Evolutionary conservation across 2,888 invertebrate genomes (phyloP).

Genomic region (Folsomia manolachei): DNA sequence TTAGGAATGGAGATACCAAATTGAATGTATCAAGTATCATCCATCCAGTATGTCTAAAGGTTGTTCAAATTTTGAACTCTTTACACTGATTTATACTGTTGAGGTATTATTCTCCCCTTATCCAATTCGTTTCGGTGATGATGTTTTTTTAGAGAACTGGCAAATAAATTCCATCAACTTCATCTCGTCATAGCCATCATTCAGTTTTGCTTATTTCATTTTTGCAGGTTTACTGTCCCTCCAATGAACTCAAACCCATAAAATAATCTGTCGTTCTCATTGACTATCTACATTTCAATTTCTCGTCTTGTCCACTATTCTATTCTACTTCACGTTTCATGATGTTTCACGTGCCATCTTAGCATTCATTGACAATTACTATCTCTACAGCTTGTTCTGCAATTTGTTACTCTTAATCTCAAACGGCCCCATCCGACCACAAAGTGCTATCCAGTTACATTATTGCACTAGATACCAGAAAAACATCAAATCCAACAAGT

Average conservation of each 20-base stretch:
- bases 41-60: not conserved
- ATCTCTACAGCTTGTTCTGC: too few relatives aligned
- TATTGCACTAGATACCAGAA: not conserved
- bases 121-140: too few relatives aligned
- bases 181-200: not conserved
- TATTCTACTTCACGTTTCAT: too few relatives aligned
- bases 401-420: not conserved
- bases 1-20: not conserved
- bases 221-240: not conserved
- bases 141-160: too few relatives aligned
- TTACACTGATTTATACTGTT: not conserved
- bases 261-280: conserved; percentile 16
- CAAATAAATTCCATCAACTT: not conserved
- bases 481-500: not conserved
- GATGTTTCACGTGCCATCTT: too few relatives aligned
- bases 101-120: not conserved
- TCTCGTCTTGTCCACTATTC: conserved; percentile 4
- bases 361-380: too few relatives aligned
- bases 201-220: not conserved
- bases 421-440: not conserved
- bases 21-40: not conserved
- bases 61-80: too few relatives aligned
- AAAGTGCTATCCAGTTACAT: not conserved
- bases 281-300: conserved; percentile 17
- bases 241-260: not conserved